Percentiles rank a stretch among this genome's conserved stretches.
Conservation (phyloP, 92 coral and sea anemone species). For the Pocillopora grandis region DNA sequence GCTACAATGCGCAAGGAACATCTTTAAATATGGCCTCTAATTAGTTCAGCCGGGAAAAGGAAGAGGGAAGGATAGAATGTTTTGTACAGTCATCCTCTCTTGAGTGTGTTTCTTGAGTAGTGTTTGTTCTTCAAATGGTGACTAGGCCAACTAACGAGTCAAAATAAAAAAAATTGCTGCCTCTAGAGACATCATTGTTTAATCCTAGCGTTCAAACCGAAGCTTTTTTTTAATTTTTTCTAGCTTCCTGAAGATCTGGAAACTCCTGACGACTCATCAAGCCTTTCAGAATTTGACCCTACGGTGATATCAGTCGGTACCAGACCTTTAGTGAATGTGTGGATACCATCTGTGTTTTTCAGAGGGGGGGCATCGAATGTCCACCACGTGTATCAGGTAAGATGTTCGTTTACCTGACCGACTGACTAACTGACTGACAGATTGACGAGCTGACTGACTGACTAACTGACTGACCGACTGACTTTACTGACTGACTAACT, state of each 20-base stretch:
- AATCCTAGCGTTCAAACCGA: background rate
- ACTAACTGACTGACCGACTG: too few species aligned
- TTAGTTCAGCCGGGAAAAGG: too few species aligned
- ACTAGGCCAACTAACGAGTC: too few species aligned
- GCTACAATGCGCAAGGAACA: too few species aligned
- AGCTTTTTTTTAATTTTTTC: background rate
- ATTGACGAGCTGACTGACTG: background rate
- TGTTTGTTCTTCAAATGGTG: background rate
- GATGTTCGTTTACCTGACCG: background rate
- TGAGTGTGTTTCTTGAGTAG: background rate
- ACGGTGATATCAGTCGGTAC: conserved; percentile 60
- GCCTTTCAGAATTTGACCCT: conserved; percentile 70
- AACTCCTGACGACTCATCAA: conserved; percentile 54
- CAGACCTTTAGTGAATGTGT: conserved; percentile 90
- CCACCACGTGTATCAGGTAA: conserved; percentile 93
- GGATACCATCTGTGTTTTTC: conserved; percentile 97
- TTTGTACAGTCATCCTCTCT: background rate
- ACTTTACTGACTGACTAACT: too few species aligned
- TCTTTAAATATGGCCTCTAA: too few species aligned
- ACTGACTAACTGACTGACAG: background rate
- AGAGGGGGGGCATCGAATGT: conserved; percentile 78
- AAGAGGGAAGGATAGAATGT: too few species aligned
- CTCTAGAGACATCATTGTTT: background rate
- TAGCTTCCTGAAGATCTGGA: conserved; percentile 85
- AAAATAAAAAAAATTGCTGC: too few species aligned